phyloP scores from a whole-genome alignment of 2,888 invertebrate genomes.

The Caenorhabditis macrosperma region DNA sequence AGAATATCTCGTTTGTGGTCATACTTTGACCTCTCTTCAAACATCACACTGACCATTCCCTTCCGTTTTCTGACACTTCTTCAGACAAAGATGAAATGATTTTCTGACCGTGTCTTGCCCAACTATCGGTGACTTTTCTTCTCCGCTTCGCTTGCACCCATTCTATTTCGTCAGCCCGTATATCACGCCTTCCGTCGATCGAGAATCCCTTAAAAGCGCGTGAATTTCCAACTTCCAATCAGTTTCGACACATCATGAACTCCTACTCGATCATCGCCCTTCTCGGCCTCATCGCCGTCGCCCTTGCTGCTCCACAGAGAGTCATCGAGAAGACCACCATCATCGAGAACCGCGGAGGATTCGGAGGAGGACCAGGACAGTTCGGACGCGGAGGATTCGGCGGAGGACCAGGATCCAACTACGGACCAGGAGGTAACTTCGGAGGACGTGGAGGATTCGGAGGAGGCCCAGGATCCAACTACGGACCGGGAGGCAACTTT shows the following conservation, averaged over 20 bases:
- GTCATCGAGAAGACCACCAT: constrained; percentile 48
- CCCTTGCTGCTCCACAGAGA: constrained; percentile 34
- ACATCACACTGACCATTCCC: constrained; percentile 19
- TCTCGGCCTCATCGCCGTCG: constrained; percentile 32
- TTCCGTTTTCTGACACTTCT: constrained; percentile 3
- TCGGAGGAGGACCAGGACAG: constrained; percentile 45
- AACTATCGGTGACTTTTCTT: constrained; percentile 4
- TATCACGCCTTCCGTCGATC: constrained; percentile 45
- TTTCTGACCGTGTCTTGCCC: constrained; percentile 33
- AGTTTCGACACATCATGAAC: constrained; percentile 50
- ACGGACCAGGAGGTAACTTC: constrained; percentile 37
- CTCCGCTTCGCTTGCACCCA: constrained; percentile 17
- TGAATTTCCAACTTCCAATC: constrained; percentile 22
- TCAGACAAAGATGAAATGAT: constrained; percentile 20
- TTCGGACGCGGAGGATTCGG: constrained; percentile 49
- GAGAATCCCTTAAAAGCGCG: constrained; percentile 33
- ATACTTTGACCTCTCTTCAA: constrained; percentile 36
- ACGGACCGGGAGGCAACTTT: constrained; percentile 26
- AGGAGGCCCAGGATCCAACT: constrained; percentile 25
- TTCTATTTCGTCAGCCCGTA: constrained; percentile 22
- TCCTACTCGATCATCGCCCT: constrained; percentile 39
- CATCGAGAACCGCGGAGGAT: constrained; percentile 39
- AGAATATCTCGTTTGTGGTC: background rate
- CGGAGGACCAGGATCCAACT: constrained; percentile 46
- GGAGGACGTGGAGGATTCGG: constrained; percentile 49